Evolutionary conservation across 2,797 vertebrate species (phyloP), one percentile per base, ranked within the genome.

Genomic region (Caiman crocodilus): DNA sequence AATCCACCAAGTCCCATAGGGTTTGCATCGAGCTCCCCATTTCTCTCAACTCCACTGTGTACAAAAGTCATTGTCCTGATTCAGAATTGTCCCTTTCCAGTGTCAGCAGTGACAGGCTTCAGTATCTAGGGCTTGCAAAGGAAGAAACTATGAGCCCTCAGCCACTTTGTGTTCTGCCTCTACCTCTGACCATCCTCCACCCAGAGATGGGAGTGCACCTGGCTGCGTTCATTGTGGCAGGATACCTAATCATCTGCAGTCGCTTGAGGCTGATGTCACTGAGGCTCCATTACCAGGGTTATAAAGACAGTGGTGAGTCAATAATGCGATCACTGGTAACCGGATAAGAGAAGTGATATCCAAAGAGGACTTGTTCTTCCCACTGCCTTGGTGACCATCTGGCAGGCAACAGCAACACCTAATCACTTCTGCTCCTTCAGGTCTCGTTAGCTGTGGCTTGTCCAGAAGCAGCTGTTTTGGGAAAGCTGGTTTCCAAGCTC

Each of bases 61-160:
- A 11, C 16, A 28, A 61, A 13, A 73, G 69, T 73, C 21, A 42
- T 16, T 63, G 35, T 93, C 87, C 87, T 63, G 73, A 78, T 7
- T 82, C 35, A 12, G 13, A 79, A 42, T 16, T 2, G 42, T 63
- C 56, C 69, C 77, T 93, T 88, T 35, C 77, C 84, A 58, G 20
- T 10, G 26, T 35, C 87, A 79, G 21, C 10, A 30, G 79, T n/a
- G 7, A 42, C 14, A 25, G 25, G 4, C 30, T 17, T 79, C 90
- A 78, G 83, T 17, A 60, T 2, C 61, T 82, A 14, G 76, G 79
- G 74, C 7, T 58, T 1, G 2, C 13, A 1, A 4, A 0, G 0
- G 14, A 71, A 69, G 71, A 35, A 87, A n/a, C 23, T 78, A 16
- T 12, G 0, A 20, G 20, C 6, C 57, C 13, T 56, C 28, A 20